Evolutionary conservation across 53 echinoderm and acorn worm species (phyloP), one percentile per base, ranked within the genome.

Genomic region (Pentamera pediparva): DNA sequence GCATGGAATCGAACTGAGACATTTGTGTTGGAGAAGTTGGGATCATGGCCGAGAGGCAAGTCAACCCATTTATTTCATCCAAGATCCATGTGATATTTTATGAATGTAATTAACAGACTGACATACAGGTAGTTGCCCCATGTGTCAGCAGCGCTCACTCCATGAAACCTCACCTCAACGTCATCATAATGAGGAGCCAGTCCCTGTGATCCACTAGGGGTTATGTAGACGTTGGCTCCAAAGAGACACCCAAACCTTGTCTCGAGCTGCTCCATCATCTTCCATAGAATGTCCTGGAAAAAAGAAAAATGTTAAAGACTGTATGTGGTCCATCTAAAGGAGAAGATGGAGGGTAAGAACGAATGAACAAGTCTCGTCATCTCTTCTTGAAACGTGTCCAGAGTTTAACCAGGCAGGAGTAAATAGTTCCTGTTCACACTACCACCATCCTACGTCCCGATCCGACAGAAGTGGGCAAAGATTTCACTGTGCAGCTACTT

Each of bases 151-250:
- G 19, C 52, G 25, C n/a, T 0, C 13, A n/a, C 15, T 45, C 52
- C 19, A 52, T 20, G 25, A n/a, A 17, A 31, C 28, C 62, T 43
- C 64, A 93, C 93, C 85, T 95, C 96, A 10, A 95, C 96, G 64
- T 95, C 96, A 74, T 95, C 96, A 52, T 95, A 87, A 76, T 95
- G 96, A 13, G 90, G 96, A 4, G 96, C 96, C 54, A 95, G 41
- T 4, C 96, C 96, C 27, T 95, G 96, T 7, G 85, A 88, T 64
- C 83, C 85, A 0, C 81, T 76, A 4, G 96, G 96, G 8, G 96
- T 95, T 67, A 95, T 95, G 88, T 95, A 95, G 27, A 95, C 75
- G 35, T 95, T 95, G n/a, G 96, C 84, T 32, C 90, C 96, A 0
- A 95, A 86, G 32, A 91, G 74, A 36, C 88, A 83, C 32, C 81